phyloP scores from a whole-genome alignment of 2,797 vertebrate genomes.

The Galago senegalensis region DNA sequence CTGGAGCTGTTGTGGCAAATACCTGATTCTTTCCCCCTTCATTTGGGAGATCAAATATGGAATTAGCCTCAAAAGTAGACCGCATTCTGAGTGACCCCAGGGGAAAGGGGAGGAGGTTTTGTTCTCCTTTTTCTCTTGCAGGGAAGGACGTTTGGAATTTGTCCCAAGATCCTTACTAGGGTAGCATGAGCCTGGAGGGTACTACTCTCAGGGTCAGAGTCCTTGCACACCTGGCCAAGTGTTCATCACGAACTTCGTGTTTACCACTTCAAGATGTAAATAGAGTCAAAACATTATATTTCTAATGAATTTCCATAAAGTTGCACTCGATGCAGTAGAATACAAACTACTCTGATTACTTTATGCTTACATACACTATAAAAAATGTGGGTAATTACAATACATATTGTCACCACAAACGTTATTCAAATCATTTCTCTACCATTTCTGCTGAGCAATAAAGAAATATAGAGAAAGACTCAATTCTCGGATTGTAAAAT shows the following conservation, averaged over 20 bases:
- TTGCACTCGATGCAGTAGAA: neutral
- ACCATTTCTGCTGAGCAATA: neutral
- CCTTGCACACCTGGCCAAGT: rapidly evolving
- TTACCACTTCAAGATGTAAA: neutral
- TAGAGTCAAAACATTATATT: neutral
- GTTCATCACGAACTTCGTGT: neutral
- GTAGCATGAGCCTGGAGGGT: neutral
- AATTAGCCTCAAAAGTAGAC: slow-evolving; percentile 59
- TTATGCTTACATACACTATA: neutral
- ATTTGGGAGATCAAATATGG: slow-evolving; percentile 33
- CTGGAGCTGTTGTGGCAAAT: slow-evolving; percentile 50
- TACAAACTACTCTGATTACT: neutral
- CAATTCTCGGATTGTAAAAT: neutral
- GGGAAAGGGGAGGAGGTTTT: neutral
- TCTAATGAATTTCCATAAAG: neutral
- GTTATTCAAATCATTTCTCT: neutral
- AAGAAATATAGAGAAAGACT: neutral
- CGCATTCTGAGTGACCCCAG: slow-evolving; percentile 15
- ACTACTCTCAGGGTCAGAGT: neutral
- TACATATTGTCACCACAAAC: neutral
- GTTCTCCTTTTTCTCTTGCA: neutral
- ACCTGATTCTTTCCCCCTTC: slow-evolving; percentile 46
- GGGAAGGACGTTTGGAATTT: slow-evolving; percentile 14
- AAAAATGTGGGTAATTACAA: neutral
- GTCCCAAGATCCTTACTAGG: neutral